Percentiles rank a stretch among this genome's conserved stretches.
phyloP scores from a whole-genome alignment of 2,888 invertebrate species.

The Hybos culiciformis region DNA sequence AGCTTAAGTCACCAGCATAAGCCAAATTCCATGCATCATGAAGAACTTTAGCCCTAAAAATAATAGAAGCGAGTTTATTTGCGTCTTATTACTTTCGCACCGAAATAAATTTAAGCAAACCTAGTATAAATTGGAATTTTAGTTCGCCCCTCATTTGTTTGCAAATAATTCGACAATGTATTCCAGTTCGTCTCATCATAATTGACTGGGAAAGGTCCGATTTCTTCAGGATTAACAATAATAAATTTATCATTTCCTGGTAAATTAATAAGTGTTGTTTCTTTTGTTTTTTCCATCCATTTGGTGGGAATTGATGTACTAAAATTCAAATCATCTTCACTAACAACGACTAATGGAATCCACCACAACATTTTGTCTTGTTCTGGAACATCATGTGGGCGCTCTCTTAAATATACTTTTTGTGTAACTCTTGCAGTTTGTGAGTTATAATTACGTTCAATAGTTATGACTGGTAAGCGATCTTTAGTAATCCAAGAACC shows the following conservation, averaged over 20 bases:
- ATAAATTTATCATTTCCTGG: constrained; percentile 50
- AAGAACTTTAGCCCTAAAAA: constrained; percentile 49
- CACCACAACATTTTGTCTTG: constrained; percentile 60
- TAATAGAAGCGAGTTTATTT: no score
- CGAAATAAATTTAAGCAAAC: no score
- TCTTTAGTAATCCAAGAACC: constrained; percentile 73
- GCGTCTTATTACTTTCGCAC: background rate
- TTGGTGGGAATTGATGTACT: constrained; percentile 40
- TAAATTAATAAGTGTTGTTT: constrained; percentile 40
- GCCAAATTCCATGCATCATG: constrained; percentile 70
- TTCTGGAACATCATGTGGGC: constrained; percentile 58
- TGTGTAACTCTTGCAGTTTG: constrained; percentile 44
- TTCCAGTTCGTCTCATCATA: constrained; percentile 69
- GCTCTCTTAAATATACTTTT: constrained; percentile 58
- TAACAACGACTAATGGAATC: constrained; percentile 52
- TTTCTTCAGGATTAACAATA: constrained; percentile 72
- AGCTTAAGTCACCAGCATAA: constrained; percentile 61
- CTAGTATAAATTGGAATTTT: constrained; percentile 53
- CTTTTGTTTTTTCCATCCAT: constrained; percentile 50
- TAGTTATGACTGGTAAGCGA: constrained; percentile 59
- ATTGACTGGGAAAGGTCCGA: constrained; percentile 71
- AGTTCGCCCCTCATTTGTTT: constrained; percentile 39
- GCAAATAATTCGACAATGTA: constrained; percentile 50
- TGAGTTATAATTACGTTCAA: constrained; percentile 50
- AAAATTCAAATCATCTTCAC: constrained; percentile 46